Evolutionary conservation across 2,113 vertebrate genomes (phyloP).

Genomic region (Glareola pratincola): DNA sequence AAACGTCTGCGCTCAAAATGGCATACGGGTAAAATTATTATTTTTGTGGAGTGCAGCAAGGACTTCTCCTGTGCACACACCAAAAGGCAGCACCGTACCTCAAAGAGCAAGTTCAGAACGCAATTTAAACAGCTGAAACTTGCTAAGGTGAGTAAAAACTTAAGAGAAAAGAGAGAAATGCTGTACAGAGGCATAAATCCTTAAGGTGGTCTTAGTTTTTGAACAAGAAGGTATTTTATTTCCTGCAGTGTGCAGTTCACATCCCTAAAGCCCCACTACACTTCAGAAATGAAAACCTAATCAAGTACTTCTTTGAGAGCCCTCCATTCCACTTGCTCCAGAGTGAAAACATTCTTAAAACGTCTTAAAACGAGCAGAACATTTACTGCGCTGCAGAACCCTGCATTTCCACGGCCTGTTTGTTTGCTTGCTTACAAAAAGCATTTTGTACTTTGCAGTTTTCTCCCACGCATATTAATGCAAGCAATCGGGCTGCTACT

Average conservation of each 20-base stretch:
- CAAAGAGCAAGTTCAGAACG: neutral
- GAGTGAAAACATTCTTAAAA: neutral
- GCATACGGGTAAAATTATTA: neutral
- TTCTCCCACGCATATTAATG: neutral
- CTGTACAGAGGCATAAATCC: neutral
- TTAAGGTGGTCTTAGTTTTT: neutral
- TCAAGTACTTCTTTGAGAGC: neutral
- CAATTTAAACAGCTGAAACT: neutral
- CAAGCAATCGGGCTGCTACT: neutral
- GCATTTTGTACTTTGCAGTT: neutral
- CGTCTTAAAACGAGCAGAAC: neutral
- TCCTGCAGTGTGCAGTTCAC: neutral
- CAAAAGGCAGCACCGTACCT: neutral
- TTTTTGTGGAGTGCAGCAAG: neutral
- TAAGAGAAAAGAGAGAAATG: neutral
- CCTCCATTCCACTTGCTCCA: neutral
- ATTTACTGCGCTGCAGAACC: neutral
- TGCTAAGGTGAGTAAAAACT: neutral
- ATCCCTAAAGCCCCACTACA: neutral
- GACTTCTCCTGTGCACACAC: neutral
- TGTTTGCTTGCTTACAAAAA: neutral
- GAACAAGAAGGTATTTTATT: neutral
- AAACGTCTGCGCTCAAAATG: neutral
- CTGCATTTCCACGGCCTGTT: neutral
- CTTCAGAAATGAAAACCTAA: neutral